These are phyloP conservation scores for Brevimyrus niger DNA, from an alignment of 2,113 vertebrate genomes.

Conservation along the genomic window DNA sequence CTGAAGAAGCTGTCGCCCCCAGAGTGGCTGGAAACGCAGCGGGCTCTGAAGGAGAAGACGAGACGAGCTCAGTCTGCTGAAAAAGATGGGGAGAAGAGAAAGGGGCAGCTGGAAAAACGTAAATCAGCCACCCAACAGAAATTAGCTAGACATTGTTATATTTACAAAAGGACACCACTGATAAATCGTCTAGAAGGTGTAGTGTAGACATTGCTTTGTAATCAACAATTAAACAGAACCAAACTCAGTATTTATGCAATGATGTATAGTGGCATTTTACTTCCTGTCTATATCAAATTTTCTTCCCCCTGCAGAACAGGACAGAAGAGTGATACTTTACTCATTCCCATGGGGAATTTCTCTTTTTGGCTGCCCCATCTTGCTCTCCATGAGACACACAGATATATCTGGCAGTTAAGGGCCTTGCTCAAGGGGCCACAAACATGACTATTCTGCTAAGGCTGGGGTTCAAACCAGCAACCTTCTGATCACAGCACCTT, in stretches of 20 bases:
- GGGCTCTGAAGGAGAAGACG: constrained; percentile 32
- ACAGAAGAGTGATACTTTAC: not conserved
- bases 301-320: not conserved
- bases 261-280: not conserved
- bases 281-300: not conserved
- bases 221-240: not conserved
- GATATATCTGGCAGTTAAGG: not conserved
- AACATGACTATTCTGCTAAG: not conserved
- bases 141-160: not conserved
- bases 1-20: constrained; percentile 74
- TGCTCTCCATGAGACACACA: not conserved
- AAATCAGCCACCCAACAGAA: not conserved
- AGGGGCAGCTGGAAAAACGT: not conserved
- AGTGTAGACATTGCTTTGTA: not conserved
- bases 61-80: not conserved
- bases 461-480: not conserved
- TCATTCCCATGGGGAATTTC: not conserved
- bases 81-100: constrained; percentile 6
- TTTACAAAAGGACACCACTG: not conserved
- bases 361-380: not conserved
- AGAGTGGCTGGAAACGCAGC: constrained; percentile 69
- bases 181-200: not conserved
- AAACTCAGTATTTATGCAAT: not conserved
- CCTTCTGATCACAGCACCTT: not conserved
- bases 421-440: not conserved